Evolutionary conservation across 2,888 invertebrate genomes (phyloP), one percentile per base, ranked within the genome.

Genomic region (Brachynemurus nebulosus): DNA sequence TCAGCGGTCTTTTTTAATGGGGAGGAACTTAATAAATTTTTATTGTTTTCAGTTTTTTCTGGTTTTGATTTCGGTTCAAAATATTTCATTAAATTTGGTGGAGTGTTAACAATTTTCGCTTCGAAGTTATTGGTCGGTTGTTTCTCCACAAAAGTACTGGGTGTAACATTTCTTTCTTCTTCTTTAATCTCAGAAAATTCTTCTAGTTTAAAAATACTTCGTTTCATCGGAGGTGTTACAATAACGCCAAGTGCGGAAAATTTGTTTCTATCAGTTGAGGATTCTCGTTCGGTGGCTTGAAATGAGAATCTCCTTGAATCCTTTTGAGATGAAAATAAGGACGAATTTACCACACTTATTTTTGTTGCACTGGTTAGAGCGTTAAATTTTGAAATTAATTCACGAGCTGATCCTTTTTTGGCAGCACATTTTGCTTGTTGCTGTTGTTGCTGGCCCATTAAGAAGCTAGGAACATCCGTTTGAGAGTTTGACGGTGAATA

Each of bases 311-410:
- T 23, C 12, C 23, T 20, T n/a, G 25, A 20, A 48, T 56, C 55
- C 49, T 56, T 60, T 48, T 57, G 55, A n/a, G 57, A 54, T 9
- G 51, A 53, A 4, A 66, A 61, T 46, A 72, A 71, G 48, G 71
- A 65, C 33, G 62, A 63, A 1, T 65, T 56, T 48, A 69, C 69
- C 2, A 69, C 70, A 3, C 69, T 69, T 9, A 70, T 68, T 55
- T 66, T 71, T 1, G 72, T 70, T 7, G 70, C 71, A 48, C 68
- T 71, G n/a, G 72, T 71, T 42, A 75, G 69, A 1, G 73, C 71
- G 53, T 77, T 76, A 57, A 78, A 77, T 59, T 76, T 71, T 0
- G 74, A 72, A 39, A 77, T 76, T 17, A 78, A 58, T 45, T 75
- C 74, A 48, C 68, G 62, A 0, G 74, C 63, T 1, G 66, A 65